Evolutionary conservation across 1,140 invertebrate species (phyloP).

Genomic region (Hypothenemus hampei): DNA sequence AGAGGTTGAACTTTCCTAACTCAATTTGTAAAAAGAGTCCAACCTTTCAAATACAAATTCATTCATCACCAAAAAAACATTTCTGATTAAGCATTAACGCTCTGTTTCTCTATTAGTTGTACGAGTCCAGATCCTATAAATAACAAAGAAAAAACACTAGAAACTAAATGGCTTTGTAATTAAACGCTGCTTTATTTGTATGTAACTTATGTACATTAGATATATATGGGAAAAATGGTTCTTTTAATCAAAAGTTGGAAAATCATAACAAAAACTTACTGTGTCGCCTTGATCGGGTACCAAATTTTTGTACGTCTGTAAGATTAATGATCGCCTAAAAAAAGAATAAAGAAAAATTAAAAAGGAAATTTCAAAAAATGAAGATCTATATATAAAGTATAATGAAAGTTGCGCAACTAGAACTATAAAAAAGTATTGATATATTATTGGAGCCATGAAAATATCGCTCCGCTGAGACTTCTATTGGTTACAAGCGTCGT

Average conservation of each 20-base stretch:
- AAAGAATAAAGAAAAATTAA: slow-evolving; percentile 1
- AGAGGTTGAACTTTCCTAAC: neutral
- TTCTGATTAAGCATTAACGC: neutral
- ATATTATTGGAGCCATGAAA: neutral
- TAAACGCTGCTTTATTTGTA: neutral
- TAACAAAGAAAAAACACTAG: neutral
- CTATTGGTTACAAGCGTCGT: neutral
- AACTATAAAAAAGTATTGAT: neutral
- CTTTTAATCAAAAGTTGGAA: neutral
- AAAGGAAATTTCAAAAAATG: neutral
- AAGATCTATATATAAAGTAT: no score
- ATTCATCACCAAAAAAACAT: neutral
- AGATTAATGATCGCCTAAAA: slow-evolving; percentile 57
- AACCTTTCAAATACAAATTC: neutral
- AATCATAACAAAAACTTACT: slow-evolving; percentile 50
- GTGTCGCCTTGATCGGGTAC: slow-evolving; percentile 57
- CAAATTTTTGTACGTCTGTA: slow-evolving; percentile 57
- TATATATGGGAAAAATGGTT: neutral
- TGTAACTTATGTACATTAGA: neutral
- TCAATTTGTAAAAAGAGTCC: neutral
- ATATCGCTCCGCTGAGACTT: neutral
- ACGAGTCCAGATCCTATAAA: slow-evolving; percentile 17
- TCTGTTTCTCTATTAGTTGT: slow-evolving; percentile 8
- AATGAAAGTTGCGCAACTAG: neutral
- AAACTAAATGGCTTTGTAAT: neutral